Conservation (phyloP, 2,888 invertebrate genomes). For the Eristalis arbustorum region DNA sequence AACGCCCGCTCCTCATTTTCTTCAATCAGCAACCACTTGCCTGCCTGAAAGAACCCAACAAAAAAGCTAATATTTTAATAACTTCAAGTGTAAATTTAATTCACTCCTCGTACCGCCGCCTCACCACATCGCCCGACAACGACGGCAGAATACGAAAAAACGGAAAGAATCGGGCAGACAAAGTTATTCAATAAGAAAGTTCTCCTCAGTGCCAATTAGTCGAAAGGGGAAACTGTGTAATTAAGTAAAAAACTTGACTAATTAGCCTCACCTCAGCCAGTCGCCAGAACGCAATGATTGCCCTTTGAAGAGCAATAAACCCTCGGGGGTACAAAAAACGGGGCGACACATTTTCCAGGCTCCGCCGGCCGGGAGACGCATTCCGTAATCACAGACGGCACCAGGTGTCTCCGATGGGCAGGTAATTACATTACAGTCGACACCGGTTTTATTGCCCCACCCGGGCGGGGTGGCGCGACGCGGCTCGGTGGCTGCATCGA, state of each 20-base stretch:
- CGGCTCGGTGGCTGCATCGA: neutral
- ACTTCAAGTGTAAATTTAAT: neutral
- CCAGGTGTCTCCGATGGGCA: neutral
- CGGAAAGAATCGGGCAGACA: neutral
- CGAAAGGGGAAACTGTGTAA: conserved; percentile 16
- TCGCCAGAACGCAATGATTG: conserved; percentile 9
- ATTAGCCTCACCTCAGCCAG: conserved; percentile 18
- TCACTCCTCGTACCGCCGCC: neutral
- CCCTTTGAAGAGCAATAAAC: conserved; percentile 9
- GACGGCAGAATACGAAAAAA: neutral
- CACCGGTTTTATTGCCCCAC: neutral
- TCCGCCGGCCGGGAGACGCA: neutral
- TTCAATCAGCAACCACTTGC: too few relatives aligned
- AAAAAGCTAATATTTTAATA: neutral
- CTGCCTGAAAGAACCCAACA: neutral
- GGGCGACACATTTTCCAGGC: neutral
- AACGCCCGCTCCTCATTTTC: too few relatives aligned
- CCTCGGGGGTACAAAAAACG: neutral
- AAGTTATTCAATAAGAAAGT: conserved; percentile 52
- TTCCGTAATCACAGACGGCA: neutral
- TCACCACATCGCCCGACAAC: neutral
- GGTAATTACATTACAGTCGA: neutral
- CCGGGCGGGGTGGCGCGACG: neutral
- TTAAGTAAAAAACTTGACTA: conserved; percentile 34
- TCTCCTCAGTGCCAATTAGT: conserved; percentile 40